These are phyloP conservation scores for Mola mola DNA, from an alignment of 2,113 vertebrate genomes.

Conservation along the genomic window DNA sequence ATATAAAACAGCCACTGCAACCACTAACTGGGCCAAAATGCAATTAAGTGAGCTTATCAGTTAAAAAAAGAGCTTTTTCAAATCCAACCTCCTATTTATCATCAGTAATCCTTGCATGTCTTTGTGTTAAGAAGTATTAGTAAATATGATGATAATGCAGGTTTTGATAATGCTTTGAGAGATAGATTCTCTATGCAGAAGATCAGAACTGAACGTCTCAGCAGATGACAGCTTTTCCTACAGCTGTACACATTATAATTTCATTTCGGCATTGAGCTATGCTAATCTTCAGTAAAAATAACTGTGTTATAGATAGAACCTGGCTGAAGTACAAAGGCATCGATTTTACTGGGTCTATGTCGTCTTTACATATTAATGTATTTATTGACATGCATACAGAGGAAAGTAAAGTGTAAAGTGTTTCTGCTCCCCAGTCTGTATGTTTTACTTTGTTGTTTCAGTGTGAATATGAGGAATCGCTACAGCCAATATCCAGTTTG, in stretches of 20 bases:
- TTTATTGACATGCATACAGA: background rate
- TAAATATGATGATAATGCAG: background rate
- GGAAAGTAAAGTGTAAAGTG: background rate
- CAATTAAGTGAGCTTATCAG: too few species aligned
- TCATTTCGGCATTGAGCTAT: background rate
- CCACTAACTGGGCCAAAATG: too few species aligned
- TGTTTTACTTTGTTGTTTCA: background rate
- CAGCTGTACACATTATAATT: constrained; percentile 5
- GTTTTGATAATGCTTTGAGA: background rate
- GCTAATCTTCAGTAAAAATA: constrained; percentile 9
- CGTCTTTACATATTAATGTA: background rate
- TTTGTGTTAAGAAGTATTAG: background rate
- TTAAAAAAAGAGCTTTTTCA: too few species aligned
- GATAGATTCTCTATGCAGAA: background rate
- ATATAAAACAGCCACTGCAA: too few species aligned
- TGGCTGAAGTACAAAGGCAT: background rate
- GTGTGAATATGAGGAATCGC: background rate
- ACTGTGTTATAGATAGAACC: background rate
- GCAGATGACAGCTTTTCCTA: background rate
- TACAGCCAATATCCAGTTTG: background rate
- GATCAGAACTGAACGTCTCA: background rate
- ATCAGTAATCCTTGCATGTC: background rate
- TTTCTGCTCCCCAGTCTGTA: background rate
- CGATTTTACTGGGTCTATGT: background rate
- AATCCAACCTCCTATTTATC: background rate